Conservation (phyloP, 2,113 vertebrate genomes). For the Bubo scandiacus region DNA sequence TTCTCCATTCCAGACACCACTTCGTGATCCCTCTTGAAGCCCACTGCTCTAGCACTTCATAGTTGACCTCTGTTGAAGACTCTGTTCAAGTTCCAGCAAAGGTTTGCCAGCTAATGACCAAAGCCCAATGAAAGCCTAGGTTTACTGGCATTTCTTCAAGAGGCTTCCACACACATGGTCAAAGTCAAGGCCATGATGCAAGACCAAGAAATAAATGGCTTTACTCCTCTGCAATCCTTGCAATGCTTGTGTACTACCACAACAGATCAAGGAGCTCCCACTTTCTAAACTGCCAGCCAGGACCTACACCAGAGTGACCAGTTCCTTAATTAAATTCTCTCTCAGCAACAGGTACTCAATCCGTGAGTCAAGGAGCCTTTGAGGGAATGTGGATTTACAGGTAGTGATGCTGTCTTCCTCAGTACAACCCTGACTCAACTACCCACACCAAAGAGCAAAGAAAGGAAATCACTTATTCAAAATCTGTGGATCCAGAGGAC, state of each 20-base stretch:
- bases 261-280: background rate
- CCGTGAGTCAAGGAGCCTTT: conserved; percentile 34
- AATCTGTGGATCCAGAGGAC: background rate
- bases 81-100: background rate
- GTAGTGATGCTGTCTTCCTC: background rate
- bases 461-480: background rate
- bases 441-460: background rate
- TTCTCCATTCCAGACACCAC: background rate
- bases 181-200: background rate
- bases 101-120: background rate
- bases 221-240: background rate
- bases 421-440: background rate
- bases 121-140: background rate
- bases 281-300: background rate
- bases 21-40: background rate
- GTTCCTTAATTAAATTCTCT: conserved; percentile 52
- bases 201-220: conserved; percentile 11
- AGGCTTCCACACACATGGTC: background rate
- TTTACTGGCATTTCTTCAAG: background rate
- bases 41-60: background rate
- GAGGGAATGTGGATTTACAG: conserved; percentile 54
- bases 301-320: conserved; percentile 40
- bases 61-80: background rate
- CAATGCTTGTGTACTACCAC: background rate
- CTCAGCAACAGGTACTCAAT: conserved; percentile 1